A percentile compares a stretch with the other conserved stretches of the same genome.
These are phyloP conservation scores for Drosophila incognita DNA, from an alignment of 2,888 invertebrate species.

Conservation along the genomic window DNA sequence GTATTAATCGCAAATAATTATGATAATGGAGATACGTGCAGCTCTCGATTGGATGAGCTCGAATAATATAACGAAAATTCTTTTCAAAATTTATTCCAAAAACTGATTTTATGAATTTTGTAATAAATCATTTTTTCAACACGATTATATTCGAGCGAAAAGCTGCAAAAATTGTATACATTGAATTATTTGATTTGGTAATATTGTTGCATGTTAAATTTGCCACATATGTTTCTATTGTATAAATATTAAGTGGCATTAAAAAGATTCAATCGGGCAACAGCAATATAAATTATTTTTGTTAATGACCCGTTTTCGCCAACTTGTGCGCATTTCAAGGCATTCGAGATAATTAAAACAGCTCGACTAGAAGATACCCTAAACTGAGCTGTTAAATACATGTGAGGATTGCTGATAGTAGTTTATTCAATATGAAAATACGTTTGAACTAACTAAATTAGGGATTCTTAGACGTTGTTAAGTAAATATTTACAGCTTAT, in stretches of 20 bases:
- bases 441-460: background rate
- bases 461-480: background rate
- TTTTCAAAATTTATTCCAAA: background rate
- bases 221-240: background rate
- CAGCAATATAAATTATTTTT: background rate
- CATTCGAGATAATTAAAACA: background rate
- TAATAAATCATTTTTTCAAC: constrained; percentile 10
- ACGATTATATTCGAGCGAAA: background rate
- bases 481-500: background rate
- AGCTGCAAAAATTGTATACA: background rate
- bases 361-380: background rate
- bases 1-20: constrained; percentile 55
- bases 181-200: constrained; percentile 33
- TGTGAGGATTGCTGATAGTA: background rate
- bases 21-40: constrained; percentile 29
- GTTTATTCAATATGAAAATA: too few species aligned
- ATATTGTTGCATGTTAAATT: constrained; percentile 44
- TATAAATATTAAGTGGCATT: background rate
- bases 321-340: background rate
- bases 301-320: background rate
- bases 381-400: background rate
- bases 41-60: constrained; percentile 9
- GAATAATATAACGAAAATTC: constrained; percentile 3
- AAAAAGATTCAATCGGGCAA: background rate
- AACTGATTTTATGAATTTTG: background rate